Percentiles rank a stretch among this genome's conserved stretches.
These are phyloP conservation scores for Theocolax elegans DNA, from an alignment of 1,140 invertebrate species.

Conservation along the genomic window DNA sequence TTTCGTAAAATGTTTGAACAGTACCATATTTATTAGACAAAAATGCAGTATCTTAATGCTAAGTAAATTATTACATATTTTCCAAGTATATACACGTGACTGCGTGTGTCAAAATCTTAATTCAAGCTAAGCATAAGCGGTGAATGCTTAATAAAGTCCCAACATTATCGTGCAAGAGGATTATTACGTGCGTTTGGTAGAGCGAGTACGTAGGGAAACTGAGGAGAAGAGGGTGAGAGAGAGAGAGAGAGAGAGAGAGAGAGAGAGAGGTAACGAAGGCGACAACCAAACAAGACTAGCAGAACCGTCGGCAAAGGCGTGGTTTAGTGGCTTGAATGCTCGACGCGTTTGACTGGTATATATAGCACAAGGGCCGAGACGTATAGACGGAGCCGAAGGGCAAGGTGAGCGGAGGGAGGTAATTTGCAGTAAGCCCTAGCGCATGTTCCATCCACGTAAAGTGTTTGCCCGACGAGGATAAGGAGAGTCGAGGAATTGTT, in stretches of 20 bases:
- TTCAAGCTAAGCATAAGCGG: conserved; percentile 27
- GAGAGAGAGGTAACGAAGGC: not conserved
- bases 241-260: not conserved
- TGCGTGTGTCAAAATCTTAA: not conserved
- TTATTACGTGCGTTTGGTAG: conserved; percentile 39
- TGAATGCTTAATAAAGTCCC: conserved; percentile 48
- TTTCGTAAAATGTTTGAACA: too few relatives aligned
- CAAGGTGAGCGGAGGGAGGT: not conserved
- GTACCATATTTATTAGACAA: too few relatives aligned
- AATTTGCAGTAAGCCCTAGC: not conserved
- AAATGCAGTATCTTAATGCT: too few relatives aligned
- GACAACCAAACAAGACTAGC: not conserved
- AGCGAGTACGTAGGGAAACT: too few relatives aligned
- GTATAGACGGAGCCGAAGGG: not conserved
- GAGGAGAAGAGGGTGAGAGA: conserved; percentile 5
- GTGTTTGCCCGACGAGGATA: not conserved
- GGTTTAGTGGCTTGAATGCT: not conserved
- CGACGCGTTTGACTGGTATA: not conserved
- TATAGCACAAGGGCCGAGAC: not conserved
- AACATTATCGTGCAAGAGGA: conserved; percentile 43
- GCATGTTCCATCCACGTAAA: not conserved
- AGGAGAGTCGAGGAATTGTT: not conserved
- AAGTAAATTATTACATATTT: too few relatives aligned
- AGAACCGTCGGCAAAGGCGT: not conserved
- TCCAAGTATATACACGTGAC: too few relatives aligned